Evolutionary conservation across 1,140 invertebrate species (phyloP), one percentile per base, ranked within the genome.

Genomic region (Globodera rostochiensis): DNA sequence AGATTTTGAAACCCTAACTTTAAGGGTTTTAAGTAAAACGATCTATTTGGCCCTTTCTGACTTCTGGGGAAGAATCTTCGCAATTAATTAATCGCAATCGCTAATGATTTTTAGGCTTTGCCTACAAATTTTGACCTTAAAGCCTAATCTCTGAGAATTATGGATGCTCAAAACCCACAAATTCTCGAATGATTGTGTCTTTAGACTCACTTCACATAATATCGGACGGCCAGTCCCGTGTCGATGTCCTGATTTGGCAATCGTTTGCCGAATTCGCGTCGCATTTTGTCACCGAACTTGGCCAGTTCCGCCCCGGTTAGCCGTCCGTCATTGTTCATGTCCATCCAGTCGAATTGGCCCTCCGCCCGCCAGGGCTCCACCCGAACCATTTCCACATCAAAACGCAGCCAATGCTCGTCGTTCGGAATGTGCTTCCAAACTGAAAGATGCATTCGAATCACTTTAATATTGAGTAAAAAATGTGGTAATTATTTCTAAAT

Each of bases 171-270:
- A 36, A 36, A 36, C 2, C 36, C 36, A 36, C 36, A 36, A 36
- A 3, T 36, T 36, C 36, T 1, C 36, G 36, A 36, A 36, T 36
- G 36, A 36, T 36, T 36, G 3, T 36, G 1, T 36, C 36, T 36
- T 36, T 36, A 36, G 0, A 47, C 81, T 66, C 21, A 87, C 88
- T 87, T 90, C 15, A 89, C 86, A 75, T 88, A 89, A 77, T 89
- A 89, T 50, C 71, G 46, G 15, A 83, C 87, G 25, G 89, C 88
- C n/a, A 84, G 73, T 13, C 86, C 86, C 80, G 87, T 84, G 79
- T 89, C 88, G 80, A 89, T 90, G 71, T 89, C 88, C 73, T 87
- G 80, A 75, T 89, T 89, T 4, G 75, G 84, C 88, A 88, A 89
- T n/a, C 79, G 67, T 57, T 89, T 90, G 19, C 88, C 88, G 67